Conservation (phyloP, 2,888 invertebrate species). For the Ochlodes sylvanus region DNA sequence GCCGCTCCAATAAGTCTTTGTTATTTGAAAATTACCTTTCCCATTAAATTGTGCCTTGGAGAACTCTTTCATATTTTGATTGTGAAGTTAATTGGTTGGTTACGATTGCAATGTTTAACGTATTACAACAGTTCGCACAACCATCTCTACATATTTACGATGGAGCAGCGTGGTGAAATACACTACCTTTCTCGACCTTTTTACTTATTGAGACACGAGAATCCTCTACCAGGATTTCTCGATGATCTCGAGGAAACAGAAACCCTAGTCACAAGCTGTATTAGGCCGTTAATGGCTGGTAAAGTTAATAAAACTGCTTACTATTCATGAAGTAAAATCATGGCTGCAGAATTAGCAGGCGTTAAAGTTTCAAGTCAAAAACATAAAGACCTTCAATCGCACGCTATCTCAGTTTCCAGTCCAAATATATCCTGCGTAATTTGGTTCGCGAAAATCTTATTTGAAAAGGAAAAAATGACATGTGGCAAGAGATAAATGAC, state of each 20-base stretch:
- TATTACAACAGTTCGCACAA: too few species aligned
- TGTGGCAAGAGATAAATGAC: conserved; percentile 29
- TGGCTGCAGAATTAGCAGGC: not conserved
- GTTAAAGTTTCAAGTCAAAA: not conserved
- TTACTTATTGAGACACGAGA: too few species aligned
- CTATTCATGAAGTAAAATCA: too few species aligned
- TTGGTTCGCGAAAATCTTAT: conserved; percentile 16
- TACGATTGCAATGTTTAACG: not conserved
- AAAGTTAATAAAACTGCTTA: too few species aligned
- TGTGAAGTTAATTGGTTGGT: not conserved
- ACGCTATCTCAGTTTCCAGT: conserved; percentile 25
- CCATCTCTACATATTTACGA: too few species aligned
- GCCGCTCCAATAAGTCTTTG: conserved; percentile 17
- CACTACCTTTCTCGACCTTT: too few species aligned
- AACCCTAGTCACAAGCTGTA: too few species aligned
- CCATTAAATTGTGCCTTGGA: conserved; percentile 4
- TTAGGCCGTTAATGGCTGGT: too few species aligned
- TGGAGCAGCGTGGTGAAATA: too few species aligned
- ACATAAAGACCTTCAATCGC: not conserved
- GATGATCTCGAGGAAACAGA: too few species aligned
- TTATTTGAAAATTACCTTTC: conserved; percentile 22
- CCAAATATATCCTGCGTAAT: conserved; percentile 19
- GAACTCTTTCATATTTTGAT: conserved; percentile 6
- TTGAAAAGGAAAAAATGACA: conserved; percentile 31
- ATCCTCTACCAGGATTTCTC: too few species aligned